Conservation (phyloP, 2,113 vertebrate genomes). For the Paedocypris sp. region DNA sequence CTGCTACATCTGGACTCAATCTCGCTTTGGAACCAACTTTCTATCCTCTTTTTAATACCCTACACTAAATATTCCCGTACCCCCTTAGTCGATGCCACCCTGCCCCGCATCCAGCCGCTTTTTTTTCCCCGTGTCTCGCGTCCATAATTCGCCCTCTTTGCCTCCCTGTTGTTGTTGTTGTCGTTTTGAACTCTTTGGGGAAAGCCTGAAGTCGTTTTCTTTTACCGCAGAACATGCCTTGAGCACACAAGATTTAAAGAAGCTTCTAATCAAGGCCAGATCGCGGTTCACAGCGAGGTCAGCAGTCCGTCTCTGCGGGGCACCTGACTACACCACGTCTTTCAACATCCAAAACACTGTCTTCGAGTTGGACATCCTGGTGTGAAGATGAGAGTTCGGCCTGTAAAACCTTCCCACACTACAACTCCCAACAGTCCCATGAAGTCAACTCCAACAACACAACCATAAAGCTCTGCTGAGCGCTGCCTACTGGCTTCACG, state of each 20-base stretch:
- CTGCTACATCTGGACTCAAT: constrained; percentile 12
- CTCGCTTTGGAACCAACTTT: constrained; percentile 10
- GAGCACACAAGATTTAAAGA: constrained; percentile 49
- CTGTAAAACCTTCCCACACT: constrained; percentile 1
- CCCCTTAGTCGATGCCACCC: constrained; percentile 14
- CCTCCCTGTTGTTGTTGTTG: constrained; percentile 43
- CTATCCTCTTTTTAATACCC: constrained; percentile 15
- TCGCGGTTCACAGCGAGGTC: constrained; percentile 40
- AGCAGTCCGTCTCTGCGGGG: constrained; percentile 31
- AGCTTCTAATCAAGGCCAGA: constrained; percentile 45
- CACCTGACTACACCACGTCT: constrained; percentile 11
- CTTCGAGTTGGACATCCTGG: constrained; percentile 22
- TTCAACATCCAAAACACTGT: not conserved
- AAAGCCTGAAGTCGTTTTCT: constrained; percentile 42
- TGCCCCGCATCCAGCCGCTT: constrained; percentile 11
- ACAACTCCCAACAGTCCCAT: not conserved
- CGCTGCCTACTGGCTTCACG: constrained; percentile 13
- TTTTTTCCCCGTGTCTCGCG: constrained; percentile 17
- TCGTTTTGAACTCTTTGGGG: constrained; percentile 48
- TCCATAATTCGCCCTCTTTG: constrained; percentile 20
- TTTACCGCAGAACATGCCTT: constrained; percentile 47
- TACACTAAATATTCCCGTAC: too few relatives aligned
- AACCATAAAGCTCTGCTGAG: constrained; percentile 5
- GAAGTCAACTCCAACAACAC: not conserved
- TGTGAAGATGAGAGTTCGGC: constrained; percentile 20